Conservation (phyloP, 1,140 invertebrate genomes). For the Brachionus asplanchnoidis region DNA sequence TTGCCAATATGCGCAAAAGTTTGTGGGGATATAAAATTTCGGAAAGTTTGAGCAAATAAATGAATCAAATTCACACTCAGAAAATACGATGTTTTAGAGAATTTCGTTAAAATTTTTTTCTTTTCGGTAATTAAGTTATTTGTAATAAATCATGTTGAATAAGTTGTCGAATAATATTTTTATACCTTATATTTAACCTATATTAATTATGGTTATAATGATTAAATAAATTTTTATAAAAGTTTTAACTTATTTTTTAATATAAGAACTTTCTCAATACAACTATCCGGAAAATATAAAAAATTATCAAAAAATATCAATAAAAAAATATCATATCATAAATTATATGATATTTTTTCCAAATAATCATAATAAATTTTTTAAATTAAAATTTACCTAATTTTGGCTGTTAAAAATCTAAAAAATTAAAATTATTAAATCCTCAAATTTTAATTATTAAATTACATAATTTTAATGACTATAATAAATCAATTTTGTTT, state of each 20-base stretch:
- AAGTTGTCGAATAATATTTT: neutral
- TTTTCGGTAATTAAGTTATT: neutral
- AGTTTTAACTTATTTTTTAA: neutral
- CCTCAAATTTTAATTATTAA: no score
- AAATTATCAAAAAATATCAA: no score
- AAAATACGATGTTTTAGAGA: neutral
- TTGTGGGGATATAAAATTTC: conserved; percentile 23
- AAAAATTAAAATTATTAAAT: no score
- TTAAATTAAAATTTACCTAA: no score
- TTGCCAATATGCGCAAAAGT: conserved; percentile 11
- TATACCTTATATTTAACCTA: neutral
- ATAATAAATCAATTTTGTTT: no score
- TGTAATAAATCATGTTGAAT: neutral
- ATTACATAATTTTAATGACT: no score
- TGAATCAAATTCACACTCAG: neutral
- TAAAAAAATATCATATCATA: no score
- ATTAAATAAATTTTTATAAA: neutral
- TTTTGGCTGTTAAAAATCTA: no score
- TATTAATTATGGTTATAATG: neutral
- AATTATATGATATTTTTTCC: no score
- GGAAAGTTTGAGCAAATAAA: neutral
- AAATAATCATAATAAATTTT: neutral
- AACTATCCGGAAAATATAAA: neutral
- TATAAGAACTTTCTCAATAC: no score
- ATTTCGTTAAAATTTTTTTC: neutral